phyloP scores from a whole-genome alignment of 2,797 vertebrate species.

The Eremophila alpestris region DNA sequence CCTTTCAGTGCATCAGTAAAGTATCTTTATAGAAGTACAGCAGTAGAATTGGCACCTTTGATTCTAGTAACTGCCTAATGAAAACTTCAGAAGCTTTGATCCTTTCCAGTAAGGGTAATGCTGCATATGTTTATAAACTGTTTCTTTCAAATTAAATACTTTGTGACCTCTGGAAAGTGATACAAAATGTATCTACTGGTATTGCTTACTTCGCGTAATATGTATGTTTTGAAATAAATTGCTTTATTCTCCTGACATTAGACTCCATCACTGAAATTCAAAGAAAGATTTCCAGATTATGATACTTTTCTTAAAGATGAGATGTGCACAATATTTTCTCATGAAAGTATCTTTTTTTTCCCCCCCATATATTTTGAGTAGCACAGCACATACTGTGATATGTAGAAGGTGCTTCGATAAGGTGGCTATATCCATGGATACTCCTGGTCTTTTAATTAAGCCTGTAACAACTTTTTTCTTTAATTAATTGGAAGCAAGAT shows the following conservation, averaged over 20 bases:
- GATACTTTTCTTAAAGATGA: background rate
- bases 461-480: background rate
- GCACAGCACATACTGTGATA: rapidly evolving
- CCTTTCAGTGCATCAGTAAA: background rate
- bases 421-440: background rate
- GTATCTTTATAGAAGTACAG: background rate
- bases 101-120: background rate
- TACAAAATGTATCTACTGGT: background rate
- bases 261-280: background rate
- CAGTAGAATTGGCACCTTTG: background rate
- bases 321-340: background rate
- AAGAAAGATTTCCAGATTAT: background rate
- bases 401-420: background rate
- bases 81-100: background rate
- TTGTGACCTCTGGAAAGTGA: background rate
- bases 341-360: background rate
- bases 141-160: background rate
- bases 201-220: background rate
- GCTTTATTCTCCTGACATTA: background rate
- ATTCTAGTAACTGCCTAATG: background rate
- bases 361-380: background rate
- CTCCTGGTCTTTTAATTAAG: background rate
- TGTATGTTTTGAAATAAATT: background rate
- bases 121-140: background rate
- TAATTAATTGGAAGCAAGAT: background rate